Percentiles rank a stretch among this genome's conserved stretches.
Conservation (phyloP, 2,888 invertebrate species). For the Platycnemis pennipes region DNA sequence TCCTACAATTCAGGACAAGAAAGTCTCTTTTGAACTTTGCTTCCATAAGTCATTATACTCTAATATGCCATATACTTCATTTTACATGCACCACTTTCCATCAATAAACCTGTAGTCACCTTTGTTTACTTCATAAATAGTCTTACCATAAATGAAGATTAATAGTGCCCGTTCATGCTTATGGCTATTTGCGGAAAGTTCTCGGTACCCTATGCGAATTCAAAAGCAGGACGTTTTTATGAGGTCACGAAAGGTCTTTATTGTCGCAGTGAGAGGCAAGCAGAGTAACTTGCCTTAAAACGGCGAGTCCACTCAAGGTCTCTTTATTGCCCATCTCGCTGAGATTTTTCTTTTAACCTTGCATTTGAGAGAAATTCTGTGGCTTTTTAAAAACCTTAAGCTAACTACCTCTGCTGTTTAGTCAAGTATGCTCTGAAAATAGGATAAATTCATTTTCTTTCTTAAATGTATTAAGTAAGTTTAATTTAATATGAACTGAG, state of each 20-base stretch:
- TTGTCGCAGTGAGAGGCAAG: neutral
- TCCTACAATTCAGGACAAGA: too few relatives aligned
- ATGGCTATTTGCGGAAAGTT: neutral
- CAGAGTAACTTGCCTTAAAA: neutral
- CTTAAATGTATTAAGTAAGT: too few relatives aligned
- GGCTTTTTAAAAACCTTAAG: neutral
- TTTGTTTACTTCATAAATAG: too few relatives aligned
- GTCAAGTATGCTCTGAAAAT: neutral
- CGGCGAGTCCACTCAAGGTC: neutral
- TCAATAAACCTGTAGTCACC: too few relatives aligned
- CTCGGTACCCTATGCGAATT: neutral
- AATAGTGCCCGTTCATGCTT: too few relatives aligned
- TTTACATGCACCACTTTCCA: too few relatives aligned
- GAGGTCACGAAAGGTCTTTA: neutral
- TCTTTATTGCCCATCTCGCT: neutral
- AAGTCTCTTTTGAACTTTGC: too few relatives aligned
- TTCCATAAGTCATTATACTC: too few relatives aligned
- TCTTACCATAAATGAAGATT: too few relatives aligned
- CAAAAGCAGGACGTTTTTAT: neutral
- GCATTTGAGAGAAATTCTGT: neutral
- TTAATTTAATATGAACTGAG: too few relatives aligned
- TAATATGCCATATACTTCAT: too few relatives aligned
- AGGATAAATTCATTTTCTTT: neutral
- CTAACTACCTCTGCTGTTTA: neutral
- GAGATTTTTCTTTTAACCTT: neutral